phyloP scores from a whole-genome alignment of 2,113 vertebrate species.

The Sisor rabdophorus region DNA sequence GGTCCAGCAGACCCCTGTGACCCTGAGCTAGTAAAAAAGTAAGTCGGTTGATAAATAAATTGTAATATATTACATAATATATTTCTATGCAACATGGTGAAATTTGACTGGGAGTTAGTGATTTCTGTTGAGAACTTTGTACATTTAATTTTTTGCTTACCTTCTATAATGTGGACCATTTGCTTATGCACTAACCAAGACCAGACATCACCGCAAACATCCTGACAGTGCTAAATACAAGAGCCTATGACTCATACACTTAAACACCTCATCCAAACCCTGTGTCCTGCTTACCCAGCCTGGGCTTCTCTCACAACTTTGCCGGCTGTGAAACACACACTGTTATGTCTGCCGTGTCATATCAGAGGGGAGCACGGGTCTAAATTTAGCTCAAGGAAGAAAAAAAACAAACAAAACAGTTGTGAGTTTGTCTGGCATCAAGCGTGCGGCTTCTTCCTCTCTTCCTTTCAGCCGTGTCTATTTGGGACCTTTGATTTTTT shows the following conservation, averaged over 20 bases:
- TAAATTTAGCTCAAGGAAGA: constrained; percentile 26
- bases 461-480: constrained; percentile 55
- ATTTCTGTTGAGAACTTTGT: background rate
- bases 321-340: constrained; percentile 21
- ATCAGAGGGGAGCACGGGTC: constrained; percentile 29
- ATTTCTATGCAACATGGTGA: no score
- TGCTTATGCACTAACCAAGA: background rate
- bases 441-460: constrained; percentile 37
- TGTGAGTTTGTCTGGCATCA: constrained; percentile 15
- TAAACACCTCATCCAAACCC: constrained; percentile 7
- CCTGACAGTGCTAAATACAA: constrained; percentile 11
- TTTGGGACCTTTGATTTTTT: constrained; percentile 52
- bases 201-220: constrained; percentile 9
- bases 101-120: no score
- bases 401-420: background rate
- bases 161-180: background rate
- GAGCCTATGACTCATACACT: constrained; percentile 19
- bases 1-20: no score
- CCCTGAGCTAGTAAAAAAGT: no score
- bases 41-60: no score
- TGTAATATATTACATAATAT: no score
- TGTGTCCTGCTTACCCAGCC: background rate
- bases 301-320: constrained; percentile 16
- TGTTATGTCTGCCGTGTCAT: constrained; percentile 44
- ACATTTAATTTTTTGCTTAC: background rate